Percentiles rank a stretch among this genome's conserved stretches.
These are phyloP conservation scores for Anthoscopus minutus DNA, from an alignment of 2,113 vertebrate genomes.

Conservation along the genomic window DNA sequence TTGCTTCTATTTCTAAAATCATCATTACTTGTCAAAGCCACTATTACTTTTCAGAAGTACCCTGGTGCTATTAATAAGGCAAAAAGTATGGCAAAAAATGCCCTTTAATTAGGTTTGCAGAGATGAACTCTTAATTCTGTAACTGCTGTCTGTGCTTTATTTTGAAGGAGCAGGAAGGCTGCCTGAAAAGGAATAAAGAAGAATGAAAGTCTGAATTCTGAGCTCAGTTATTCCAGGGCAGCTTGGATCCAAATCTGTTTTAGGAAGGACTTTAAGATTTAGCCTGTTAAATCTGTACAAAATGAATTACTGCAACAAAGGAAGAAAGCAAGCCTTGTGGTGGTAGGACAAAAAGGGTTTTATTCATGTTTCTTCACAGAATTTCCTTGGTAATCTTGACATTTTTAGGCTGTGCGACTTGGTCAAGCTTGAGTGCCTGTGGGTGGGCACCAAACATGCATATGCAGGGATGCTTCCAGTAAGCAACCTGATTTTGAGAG, in stretches of 20 bases:
- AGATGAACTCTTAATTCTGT: neutral
- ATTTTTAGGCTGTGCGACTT: neutral
- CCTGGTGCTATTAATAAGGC: neutral
- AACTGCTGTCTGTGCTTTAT: neutral
- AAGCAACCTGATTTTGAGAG: neutral
- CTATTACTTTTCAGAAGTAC: neutral
- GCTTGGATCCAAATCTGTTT: constrained; percentile 1
- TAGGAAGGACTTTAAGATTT: constrained; percentile 33
- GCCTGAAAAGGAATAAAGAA: neutral
- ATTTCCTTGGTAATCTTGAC: neutral
- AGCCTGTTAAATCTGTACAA: constrained; percentile 27
- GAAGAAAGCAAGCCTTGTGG: constrained; percentile 52
- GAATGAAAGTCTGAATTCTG: neutral
- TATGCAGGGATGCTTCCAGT: neutral
- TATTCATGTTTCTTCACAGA: neutral
- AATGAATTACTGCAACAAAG: neutral
- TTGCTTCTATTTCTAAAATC: neutral
- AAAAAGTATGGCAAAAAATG: neutral
- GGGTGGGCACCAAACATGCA: neutral
- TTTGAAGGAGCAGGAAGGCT: neutral
- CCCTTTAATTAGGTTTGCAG: neutral
- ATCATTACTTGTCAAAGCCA: neutral
- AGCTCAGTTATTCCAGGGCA: neutral
- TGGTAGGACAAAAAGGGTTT: constrained; percentile 7
- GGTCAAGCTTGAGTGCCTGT: neutral